Percentiles rank a stretch among this genome's conserved stretches.
Evolutionary conservation across 1,140 invertebrate genomes (phyloP).

Genomic region (Drosophila tropicalis): DNA sequence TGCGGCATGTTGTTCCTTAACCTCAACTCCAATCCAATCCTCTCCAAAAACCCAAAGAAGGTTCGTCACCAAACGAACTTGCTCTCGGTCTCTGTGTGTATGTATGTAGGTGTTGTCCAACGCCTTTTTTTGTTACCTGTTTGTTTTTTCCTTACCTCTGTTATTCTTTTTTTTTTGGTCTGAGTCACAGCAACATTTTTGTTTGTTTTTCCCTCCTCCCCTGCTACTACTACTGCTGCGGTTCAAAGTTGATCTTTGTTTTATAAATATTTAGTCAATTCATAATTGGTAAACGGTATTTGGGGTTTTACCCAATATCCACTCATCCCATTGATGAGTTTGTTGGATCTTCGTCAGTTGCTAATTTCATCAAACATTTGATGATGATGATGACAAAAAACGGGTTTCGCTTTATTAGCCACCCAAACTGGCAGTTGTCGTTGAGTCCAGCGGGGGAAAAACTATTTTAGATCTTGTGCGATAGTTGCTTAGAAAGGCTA

Average conservation of each 20-base stretch:
- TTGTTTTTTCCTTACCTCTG: neutral
- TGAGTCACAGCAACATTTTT: slow-evolving; percentile 9
- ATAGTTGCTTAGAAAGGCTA: neutral
- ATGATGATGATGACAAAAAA: slow-evolving; percentile 1
- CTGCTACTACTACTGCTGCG: neutral
- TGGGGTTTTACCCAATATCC: slow-evolving; percentile 1
- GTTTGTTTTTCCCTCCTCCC: neutral
- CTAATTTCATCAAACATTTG: slow-evolving; percentile 1
- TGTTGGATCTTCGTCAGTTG: neutral
- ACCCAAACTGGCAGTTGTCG: slow-evolving; percentile 1
- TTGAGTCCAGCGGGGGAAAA: neutral
- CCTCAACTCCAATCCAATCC: slow-evolving; percentile 31
- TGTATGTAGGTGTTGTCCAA: slow-evolving; percentile 8
- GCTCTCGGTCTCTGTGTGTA: neutral
- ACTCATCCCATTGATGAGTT: slow-evolving; percentile 10
- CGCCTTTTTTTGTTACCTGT: slow-evolving; percentile 7
- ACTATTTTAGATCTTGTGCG: neutral
- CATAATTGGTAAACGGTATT: slow-evolving; percentile 12
- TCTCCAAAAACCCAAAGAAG: slow-evolving; percentile 14
- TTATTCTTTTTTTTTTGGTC: neutral
- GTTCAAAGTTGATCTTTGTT: slow-evolving; percentile 13
- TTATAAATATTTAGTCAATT: slow-evolving; percentile 9
- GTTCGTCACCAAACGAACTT: slow-evolving; percentile 8
- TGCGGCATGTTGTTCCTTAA: slow-evolving; percentile 65
- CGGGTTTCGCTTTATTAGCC: slow-evolving; percentile 1